A percentile compares a stretch with the other conserved stretches of the same genome.
These are phyloP conservation scores for Aphelenchoides fujianensis DNA, from an alignment of 1,140 invertebrate species.

Conservation along the genomic window DNA sequence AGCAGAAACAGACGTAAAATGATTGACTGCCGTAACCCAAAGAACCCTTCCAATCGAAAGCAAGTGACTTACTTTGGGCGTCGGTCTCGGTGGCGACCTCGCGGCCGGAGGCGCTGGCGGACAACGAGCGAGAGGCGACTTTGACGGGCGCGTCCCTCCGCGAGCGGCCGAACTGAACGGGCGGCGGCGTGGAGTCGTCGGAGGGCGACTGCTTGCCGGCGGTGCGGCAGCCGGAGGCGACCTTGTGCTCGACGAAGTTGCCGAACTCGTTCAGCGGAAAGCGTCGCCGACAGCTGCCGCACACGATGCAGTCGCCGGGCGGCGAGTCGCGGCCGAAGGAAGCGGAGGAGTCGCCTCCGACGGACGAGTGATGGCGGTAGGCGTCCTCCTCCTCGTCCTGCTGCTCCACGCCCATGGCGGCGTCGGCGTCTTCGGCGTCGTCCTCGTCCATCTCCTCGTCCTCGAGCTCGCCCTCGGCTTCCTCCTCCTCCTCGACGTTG, in stretches of 20 bases:
- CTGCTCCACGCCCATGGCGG: constrained; percentile 2
- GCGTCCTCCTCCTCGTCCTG: constrained; percentile 10
- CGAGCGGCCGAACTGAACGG: constrained; percentile 31
- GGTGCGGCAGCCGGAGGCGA: constrained; percentile 44
- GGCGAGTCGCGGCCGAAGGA: background rate
- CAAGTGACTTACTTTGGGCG: constrained; percentile 2
- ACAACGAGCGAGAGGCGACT: constrained; percentile 20
- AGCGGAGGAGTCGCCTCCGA: background rate
- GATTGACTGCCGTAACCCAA: no score
- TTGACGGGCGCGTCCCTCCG: constrained; percentile 13
- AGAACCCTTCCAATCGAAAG: no score
- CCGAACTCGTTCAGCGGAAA: constrained; percentile 50
- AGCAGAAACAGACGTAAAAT: no score
- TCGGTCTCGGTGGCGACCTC: constrained; percentile 29
- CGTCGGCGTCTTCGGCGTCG: constrained; percentile 28
- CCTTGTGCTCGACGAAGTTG: constrained; percentile 59
- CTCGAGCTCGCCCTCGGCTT: constrained; percentile 16
- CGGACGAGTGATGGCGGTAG: constrained; percentile 6
- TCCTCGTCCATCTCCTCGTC: constrained; percentile 28
- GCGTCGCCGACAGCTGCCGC: constrained; percentile 50
- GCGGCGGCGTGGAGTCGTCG: constrained; percentile 22
- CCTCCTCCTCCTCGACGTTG: background rate
- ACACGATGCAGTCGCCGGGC: constrained; percentile 50
- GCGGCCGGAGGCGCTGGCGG: constrained; percentile 13
- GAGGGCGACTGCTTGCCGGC: constrained; percentile 42